Base-by-base conservation (phyloP, 2,113 vertebrate genomes). In the Psephotus haematonotus region DNA sequence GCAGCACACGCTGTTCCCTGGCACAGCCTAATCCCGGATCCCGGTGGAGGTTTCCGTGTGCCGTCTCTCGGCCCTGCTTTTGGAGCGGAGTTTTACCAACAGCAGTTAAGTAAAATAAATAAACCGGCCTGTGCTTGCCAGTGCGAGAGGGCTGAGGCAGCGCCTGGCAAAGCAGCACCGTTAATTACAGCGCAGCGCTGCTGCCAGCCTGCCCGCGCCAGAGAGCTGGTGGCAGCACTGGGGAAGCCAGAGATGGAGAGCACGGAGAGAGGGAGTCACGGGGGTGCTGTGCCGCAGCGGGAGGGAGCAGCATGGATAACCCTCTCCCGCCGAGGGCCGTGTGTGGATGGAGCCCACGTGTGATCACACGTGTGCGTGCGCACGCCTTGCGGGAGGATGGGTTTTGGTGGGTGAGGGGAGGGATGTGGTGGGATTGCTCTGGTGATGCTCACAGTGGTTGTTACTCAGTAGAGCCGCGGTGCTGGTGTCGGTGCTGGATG, bases 101-200 rank as follows among this genome's bases (percentile, higher is more conserved):
- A 91, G 95, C 95, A 93, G 90, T 92, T 93, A 93, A 96, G 95
- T 85, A 94, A 93, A 96, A 96, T 97, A 97, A 96, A 97, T 96
- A 95, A 85, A 92, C 65, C 9, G 95, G 78, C 86, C 82, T 19
- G 64, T 9, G 97, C 81, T 27, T 96, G 97, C 93, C 96, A 96
- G 95, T 43, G 90, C 44, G 59, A 31, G 93, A 65, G 65, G 90
- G 82, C 92, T 35, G 69, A 67, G 93, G 83, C 95, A 68, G 91
- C 4, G 79, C 72, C 43, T 94, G 97, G 93, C 93, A 95, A 79
- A 96, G 78, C 93, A 6, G 86, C 86, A 84, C 95, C 94, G 67
- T 94, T 94, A 95, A 95, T 92, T 94, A 93, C 93, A 46, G 96
- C 94, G 15, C 46, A 72, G 91, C 17, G 20, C 68, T 14, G 47